These are phyloP conservation scores for Chaetodon trifascialis DNA, from an alignment of 2,113 vertebrate genomes.

Conservation along the genomic window DNA sequence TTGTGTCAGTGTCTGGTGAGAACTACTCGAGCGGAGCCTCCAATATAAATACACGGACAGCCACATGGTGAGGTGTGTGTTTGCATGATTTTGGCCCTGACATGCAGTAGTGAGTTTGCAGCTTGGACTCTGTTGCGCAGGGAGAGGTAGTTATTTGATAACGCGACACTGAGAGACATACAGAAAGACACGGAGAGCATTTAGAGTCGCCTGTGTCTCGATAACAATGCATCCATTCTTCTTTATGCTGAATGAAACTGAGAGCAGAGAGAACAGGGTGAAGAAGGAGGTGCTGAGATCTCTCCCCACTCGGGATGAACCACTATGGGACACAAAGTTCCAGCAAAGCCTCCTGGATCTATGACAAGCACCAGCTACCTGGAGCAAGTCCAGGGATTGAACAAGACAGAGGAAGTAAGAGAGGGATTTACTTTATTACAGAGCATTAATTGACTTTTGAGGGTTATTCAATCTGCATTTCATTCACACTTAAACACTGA, in stretches of 20 bases:
- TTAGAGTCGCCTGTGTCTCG: constrained; percentile 27
- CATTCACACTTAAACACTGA: constrained; percentile 10
- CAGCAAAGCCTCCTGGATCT: constrained; percentile 31
- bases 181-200: constrained; percentile 15
- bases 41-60: constrained; percentile 48
- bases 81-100: constrained; percentile 11
- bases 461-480: constrained; percentile 2
- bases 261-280: constrained; percentile 25
- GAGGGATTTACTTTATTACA: constrained; percentile 20
- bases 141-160: constrained; percentile 41
- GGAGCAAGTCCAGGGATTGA: constrained; percentile 16
- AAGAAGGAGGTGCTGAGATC: constrained; percentile 36
- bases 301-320: constrained; percentile 26
- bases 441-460: constrained; percentile 11
- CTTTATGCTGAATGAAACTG: constrained; percentile 14
- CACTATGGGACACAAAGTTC: constrained; percentile 11
- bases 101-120: neutral
- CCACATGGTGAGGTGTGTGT: constrained; percentile 43
- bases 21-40: constrained; percentile 47
- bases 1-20: constrained; percentile 63
- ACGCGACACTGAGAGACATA: constrained; percentile 27
- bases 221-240: constrained; percentile 58
- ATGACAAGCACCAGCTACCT: neutral
- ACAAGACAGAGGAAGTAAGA: constrained; percentile 3
- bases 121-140: neutral